These are phyloP conservation scores for Rhinogobius similis DNA, from an alignment of 2,113 vertebrate genomes.

Conservation along the genomic window DNA sequence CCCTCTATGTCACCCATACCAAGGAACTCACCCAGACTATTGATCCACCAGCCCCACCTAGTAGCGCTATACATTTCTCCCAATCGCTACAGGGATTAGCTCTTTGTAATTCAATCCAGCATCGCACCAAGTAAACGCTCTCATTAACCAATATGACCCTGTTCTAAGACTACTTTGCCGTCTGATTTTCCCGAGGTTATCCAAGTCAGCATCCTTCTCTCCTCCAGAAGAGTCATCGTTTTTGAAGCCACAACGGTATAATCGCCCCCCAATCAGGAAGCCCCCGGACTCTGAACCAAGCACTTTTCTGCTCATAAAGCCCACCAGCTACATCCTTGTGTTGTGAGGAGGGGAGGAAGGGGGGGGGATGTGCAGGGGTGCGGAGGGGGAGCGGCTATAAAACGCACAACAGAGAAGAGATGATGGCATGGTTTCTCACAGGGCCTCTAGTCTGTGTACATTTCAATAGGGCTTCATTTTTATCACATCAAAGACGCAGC, in stretches of 20 bases:
- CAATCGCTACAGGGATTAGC: background rate
- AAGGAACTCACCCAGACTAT: conserved; percentile 74
- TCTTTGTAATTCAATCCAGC: conserved; percentile 28
- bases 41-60: conserved; percentile 71
- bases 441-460: conserved; percentile 72
- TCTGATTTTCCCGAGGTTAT: conserved; percentile 71
- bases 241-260: conserved; percentile 76
- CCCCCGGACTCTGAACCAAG: conserved; percentile 74
- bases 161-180: conserved; percentile 24
- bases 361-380: background rate
- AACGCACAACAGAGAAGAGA: conserved; percentile 31
- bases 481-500: conserved; percentile 77
- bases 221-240: conserved; percentile 76
- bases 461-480: conserved; percentile 71
- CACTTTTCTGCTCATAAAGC: conserved; percentile 74
- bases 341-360: conserved; percentile 38
- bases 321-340: conserved; percentile 64
- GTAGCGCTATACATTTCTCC: conserved; percentile 7
- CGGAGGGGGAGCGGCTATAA: conserved; percentile 6
- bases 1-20: conserved; percentile 77
- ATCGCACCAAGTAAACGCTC: conserved; percentile 59
- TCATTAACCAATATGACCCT: conserved; percentile 57
- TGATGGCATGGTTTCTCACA: conserved; percentile 61
- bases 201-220: conserved; percentile 77
- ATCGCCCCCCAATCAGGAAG: conserved; percentile 68